These are phyloP conservation scores for Tholera decimalis DNA, from an alignment of 2,888 invertebrate genomes.

Conservation along the genomic window DNA sequence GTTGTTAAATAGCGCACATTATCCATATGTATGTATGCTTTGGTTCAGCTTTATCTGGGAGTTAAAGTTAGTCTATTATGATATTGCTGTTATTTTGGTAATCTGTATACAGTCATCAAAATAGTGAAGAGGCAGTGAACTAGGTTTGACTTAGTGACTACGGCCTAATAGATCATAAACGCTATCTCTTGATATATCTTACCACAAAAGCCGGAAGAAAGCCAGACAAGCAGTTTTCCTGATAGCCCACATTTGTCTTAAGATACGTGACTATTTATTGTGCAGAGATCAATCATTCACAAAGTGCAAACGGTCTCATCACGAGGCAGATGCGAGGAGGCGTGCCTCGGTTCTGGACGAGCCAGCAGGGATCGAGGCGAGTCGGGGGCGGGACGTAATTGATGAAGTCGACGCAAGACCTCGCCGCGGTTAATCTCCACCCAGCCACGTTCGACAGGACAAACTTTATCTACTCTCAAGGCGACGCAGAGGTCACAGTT, in stretches of 20 bases:
- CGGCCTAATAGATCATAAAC: conserved; percentile 10
- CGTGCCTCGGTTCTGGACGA: conserved; percentile 70
- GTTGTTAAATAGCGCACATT: conserved; percentile 58
- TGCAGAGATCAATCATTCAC: conserved; percentile 70
- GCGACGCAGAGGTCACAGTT: conserved; percentile 68
- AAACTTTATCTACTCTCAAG: conserved; percentile 77
- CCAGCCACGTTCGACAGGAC: conserved; percentile 75
- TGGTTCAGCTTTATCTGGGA: conserved; percentile 40
- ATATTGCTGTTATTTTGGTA: not conserved
- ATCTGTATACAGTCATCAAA: not conserved
- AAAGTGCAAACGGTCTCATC: conserved; percentile 66
- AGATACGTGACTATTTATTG: conserved; percentile 61
- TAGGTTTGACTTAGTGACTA: not conserved
- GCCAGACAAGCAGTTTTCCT: conserved; percentile 35
- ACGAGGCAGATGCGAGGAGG: conserved; percentile 68
- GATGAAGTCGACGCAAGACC: conserved; percentile 84
- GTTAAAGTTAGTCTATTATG: conserved; percentile 25
- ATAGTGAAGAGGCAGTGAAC: not conserved
- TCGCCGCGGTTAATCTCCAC: conserved; percentile 78
- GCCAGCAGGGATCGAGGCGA: conserved; percentile 59
- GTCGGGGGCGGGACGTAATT: conserved; percentile 77
- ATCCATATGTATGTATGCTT: conserved; percentile 45
- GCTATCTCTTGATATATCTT: conserved; percentile 30
- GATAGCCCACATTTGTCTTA: conserved; percentile 56
- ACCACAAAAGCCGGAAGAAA: conserved; percentile 33